These are phyloP conservation scores for Tribolium castaneum DNA, from an alignment of 1,140 invertebrate genomes.

Conservation along the genomic window DNA sequence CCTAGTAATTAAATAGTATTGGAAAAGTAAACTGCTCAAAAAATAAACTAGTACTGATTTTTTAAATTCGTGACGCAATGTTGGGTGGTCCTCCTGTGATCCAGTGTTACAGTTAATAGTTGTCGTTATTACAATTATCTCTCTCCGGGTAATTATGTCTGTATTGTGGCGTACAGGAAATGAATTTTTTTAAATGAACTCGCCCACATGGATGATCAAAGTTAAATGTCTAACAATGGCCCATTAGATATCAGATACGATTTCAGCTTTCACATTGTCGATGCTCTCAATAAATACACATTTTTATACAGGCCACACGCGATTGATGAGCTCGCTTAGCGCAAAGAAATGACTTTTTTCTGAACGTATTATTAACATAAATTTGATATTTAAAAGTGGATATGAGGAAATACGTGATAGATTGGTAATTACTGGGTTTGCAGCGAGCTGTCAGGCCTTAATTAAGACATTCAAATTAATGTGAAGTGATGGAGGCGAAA, in stretches of 20 bases:
- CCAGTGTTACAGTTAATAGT: slow-evolving; percentile 54
- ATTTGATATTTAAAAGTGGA: background rate
- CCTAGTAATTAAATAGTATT: too few species aligned
- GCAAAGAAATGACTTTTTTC: background rate
- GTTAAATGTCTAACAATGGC: slow-evolving; percentile 63
- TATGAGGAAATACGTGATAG: background rate
- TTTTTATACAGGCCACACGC: background rate
- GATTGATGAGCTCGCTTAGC: background rate
- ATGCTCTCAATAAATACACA: slow-evolving; percentile 49
- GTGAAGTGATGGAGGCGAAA: background rate
- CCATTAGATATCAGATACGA: slow-evolving; percentile 57
- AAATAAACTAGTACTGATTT: background rate
- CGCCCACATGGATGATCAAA: slow-evolving; percentile 63
- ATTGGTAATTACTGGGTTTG: background rate
- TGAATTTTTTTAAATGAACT: slow-evolving; percentile 63
- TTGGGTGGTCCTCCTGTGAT: slow-evolving; percentile 32
- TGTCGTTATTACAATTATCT: slow-evolving; percentile 62
- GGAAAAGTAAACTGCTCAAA: too few species aligned
- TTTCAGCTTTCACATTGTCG: slow-evolving; percentile 50
- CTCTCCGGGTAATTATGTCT: slow-evolving; percentile 63
- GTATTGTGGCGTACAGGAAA: slow-evolving; percentile 62
- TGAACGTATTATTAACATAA: background rate
- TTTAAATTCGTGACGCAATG: slow-evolving; percentile 4
- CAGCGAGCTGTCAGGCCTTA: background rate
- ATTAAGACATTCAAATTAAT: background rate